Base-by-base conservation (phyloP, 2,797 vertebrate species). In the Periparus ater region DNA sequence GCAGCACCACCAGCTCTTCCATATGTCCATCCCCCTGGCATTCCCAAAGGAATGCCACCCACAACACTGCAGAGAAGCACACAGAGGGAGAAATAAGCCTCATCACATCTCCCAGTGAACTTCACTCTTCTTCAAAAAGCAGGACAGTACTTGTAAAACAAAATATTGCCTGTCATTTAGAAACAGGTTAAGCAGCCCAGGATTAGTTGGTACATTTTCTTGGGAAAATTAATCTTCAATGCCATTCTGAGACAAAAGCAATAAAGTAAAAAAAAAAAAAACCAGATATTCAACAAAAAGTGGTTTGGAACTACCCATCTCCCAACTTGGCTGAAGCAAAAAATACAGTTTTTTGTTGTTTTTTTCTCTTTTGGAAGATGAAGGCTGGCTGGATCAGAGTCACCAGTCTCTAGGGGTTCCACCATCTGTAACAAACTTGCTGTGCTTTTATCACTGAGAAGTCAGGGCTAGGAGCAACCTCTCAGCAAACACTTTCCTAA, bases 401-500 rank as follows among this genome's bases (percentile, higher is more conserved):
- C 89, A 71, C 65, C 11, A n/a, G 51, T 88, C 72, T 82, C 79
- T 65, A 21, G 19, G 61, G 45, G 51, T 54, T 93, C 74, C 66
- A 88, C 85, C 88, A 54, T 88, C 88, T 84, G 58, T 68, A 94
- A 84, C 81, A 85, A 81, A 72, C 40, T 60, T 47, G 61, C 34
- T 68, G 32, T 82, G 74, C 80, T 85, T 96, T 85, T 89, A 78
- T 75, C 74, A 77, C 66, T 21, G 83, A 79, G 88, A 79, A 85
- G 75, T 85, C 67, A 91, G 89, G 44, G 71, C 88, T 93, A 55
- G 94, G 80, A 95, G 83, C 67, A 90, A 58, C 89, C 82, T 93
- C 83, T 71, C 54, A 82, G 65, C 88, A 91, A 84, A 91, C 14
- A 26, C 36, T 22, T 78, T 78, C 84, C 86, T 66, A 72, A 88